phyloP scores from a whole-genome alignment of 2,797 vertebrate species.

The Buphagus erythrorhynchus region DNA sequence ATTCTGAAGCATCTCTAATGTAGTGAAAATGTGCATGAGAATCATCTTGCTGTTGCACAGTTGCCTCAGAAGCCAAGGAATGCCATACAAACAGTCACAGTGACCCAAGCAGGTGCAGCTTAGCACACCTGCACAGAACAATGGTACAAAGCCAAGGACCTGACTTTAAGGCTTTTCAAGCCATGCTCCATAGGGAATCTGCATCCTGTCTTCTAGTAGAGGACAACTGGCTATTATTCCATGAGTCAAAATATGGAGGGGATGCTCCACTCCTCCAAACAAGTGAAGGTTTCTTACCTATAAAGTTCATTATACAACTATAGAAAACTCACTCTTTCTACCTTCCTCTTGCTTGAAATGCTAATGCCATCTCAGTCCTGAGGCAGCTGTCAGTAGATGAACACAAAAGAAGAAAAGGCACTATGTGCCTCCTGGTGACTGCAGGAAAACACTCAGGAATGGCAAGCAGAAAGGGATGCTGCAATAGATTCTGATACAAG shows the following conservation, averaged over 20 bases:
- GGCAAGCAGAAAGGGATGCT: neutral
- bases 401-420: neutral
- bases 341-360: neutral
- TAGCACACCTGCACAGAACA: neutral
- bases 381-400: neutral
- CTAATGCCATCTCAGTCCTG: neutral
- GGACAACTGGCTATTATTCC: neutral
- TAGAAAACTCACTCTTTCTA: neutral
- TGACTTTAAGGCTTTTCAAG: neutral
- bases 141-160: accelerated
- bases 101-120: neutral
- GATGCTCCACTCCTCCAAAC: neutral
- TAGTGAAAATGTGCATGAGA: neutral
- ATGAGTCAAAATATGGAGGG: neutral
- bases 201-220: neutral
- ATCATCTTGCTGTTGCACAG: neutral
- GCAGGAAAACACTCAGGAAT: neutral
- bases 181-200: neutral
- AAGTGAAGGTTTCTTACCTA: neutral
- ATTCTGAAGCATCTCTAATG: neutral
- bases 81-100: neutral
- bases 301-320: neutral
- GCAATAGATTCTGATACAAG: neutral
- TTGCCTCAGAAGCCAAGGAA: neutral
- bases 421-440: neutral